These are phyloP conservation scores for Linnaemya tessellans DNA, from an alignment of 2,888 invertebrate genomes.

Conservation along the genomic window DNA sequence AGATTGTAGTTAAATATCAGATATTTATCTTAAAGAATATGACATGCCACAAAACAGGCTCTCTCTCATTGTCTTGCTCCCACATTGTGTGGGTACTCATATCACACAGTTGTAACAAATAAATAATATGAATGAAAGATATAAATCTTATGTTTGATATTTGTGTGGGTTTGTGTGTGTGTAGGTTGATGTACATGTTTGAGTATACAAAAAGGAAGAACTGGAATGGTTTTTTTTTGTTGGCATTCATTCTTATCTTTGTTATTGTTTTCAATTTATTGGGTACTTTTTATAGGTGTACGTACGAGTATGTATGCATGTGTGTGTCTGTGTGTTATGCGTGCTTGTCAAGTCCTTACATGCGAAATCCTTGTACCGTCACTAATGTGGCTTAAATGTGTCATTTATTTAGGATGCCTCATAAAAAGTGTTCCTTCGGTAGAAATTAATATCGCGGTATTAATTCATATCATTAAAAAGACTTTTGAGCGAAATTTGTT, in stretches of 20 bases:
- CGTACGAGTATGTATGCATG: neutral
- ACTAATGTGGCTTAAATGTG: neutral
- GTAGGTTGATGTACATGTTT: neutral
- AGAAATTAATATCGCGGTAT: neutral
- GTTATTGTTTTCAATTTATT: conserved; percentile 43
- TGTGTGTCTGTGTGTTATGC: neutral
- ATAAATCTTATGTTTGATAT: conserved; percentile 38
- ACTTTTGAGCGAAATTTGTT: neutral
- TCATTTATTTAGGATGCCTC: neutral
- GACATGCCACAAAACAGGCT: conserved; percentile 22
- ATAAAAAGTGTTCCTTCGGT: neutral
- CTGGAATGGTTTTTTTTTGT: conserved; percentile 24
- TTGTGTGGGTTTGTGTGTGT: neutral
- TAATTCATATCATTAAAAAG: no score
- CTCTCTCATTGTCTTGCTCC: neutral
- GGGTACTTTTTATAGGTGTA: neutral
- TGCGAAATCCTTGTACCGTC: neutral
- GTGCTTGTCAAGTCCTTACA: neutral
- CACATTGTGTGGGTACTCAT: neutral
- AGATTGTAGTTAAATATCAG: conserved; percentile 53
- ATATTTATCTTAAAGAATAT: conserved; percentile 50
- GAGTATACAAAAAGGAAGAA: neutral
- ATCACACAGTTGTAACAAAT: conserved; percentile 19
- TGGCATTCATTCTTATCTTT: conserved; percentile 35
- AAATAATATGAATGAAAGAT: conserved; percentile 13